phyloP scores from a whole-genome alignment of 2,113 vertebrate species.

The Cyanocitta stelleri region DNA sequence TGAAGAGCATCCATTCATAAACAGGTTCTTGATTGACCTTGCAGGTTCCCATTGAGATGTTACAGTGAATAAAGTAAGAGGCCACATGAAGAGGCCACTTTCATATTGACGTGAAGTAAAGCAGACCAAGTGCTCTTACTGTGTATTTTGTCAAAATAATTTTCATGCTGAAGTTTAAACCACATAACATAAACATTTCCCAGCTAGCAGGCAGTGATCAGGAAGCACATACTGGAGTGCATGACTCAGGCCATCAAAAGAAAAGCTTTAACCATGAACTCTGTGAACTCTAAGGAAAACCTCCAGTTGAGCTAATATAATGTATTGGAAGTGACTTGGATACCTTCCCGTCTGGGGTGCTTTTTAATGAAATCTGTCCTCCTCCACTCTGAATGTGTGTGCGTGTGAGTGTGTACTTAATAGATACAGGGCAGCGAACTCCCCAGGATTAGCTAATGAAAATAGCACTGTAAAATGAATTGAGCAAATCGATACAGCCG shows the following conservation, averaged over 20 bases:
- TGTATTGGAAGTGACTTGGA: constrained; percentile 36
- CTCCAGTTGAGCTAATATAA: background rate
- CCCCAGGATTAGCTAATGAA: constrained; percentile 42
- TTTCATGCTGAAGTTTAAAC: constrained; percentile 48
- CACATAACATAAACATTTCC: constrained; percentile 21
- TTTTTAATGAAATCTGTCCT: constrained; percentile 30
- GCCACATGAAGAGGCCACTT: constrained; percentile 51
- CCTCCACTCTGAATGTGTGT: background rate
- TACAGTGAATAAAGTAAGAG: constrained; percentile 57
- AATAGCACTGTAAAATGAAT: constrained; percentile 39
- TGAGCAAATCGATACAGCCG: constrained; percentile 16
- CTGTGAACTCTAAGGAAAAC: constrained; percentile 10
- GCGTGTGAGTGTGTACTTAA: background rate
- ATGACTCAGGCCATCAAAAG: background rate
- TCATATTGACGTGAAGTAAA: constrained; percentile 52
- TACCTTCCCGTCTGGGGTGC: background rate
- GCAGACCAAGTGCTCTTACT: constrained; percentile 38
- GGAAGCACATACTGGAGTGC: background rate
- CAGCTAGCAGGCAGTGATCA: background rate
- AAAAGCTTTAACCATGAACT: constrained; percentile 34
- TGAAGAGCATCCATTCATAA: constrained; percentile 45
- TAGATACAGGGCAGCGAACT: background rate
- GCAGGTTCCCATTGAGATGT: constrained; percentile 40
- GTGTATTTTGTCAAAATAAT: constrained; percentile 67
- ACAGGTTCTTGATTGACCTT: constrained; percentile 63